Percentiles rank a stretch among this genome's conserved stretches.
Evolutionary conservation across 1,140 invertebrate species (phyloP).

Genomic region (Drosophila navojoa): DNA sequence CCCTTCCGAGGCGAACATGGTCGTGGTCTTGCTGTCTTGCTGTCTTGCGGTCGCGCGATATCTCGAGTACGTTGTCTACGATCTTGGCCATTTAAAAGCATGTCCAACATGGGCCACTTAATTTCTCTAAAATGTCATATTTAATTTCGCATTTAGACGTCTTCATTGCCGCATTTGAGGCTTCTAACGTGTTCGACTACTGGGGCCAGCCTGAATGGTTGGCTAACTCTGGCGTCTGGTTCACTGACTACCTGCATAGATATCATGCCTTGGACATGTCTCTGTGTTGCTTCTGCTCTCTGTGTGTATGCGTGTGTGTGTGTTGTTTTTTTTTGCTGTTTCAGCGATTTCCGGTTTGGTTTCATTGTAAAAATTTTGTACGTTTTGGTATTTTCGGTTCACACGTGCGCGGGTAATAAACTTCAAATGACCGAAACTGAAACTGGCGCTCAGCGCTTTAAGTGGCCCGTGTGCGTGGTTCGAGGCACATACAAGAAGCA

Average conservation of each 20-base stretch:
- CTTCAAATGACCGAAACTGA: conserved; percentile 75
- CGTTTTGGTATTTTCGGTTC: conserved; percentile 80
- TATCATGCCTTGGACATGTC: conserved; percentile 21
- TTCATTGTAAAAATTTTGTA: conserved; percentile 74
- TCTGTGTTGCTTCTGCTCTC: not conserved
- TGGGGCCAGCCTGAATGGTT: conserved; percentile 21
- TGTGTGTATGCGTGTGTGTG: no score
- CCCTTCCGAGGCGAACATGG: conserved; percentile 4
- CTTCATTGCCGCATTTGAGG: conserved; percentile 59
- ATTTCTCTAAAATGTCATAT: conserved; percentile 75
- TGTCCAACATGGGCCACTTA: conserved; percentile 57
- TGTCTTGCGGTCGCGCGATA: not conserved
- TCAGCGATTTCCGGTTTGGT: conserved; percentile 72
- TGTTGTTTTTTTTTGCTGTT: conserved; percentile 12
- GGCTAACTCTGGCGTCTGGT: conserved; percentile 39
- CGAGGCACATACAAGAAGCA: conserved; percentile 21
- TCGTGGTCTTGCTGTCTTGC: not conserved
- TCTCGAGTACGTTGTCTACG: conserved; percentile 27
- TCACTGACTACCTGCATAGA: conserved; percentile 49
- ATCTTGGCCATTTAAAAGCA: conserved; percentile 56
- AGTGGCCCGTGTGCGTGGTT: conserved; percentile 51
- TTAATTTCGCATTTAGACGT: conserved; percentile 78
- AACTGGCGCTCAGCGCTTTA: conserved; percentile 48
- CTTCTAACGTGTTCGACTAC: conserved; percentile 33
- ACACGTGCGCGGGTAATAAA: conserved; percentile 80